Conservation (phyloP, 2,797 vertebrate genomes). For the Acipenser ruthenus region DNA sequence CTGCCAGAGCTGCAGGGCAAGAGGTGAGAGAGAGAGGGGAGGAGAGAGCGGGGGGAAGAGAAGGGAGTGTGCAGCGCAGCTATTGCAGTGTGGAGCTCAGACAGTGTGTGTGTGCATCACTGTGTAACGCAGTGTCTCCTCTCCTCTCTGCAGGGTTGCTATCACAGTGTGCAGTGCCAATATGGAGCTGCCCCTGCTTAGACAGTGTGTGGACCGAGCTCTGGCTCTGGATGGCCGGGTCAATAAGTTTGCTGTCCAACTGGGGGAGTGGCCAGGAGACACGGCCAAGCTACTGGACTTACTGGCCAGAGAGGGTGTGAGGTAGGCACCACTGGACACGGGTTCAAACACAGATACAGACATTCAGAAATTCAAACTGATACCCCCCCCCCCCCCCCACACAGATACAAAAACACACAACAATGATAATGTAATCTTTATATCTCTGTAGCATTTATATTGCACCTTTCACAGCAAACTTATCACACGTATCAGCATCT, state of each 20-base stretch:
- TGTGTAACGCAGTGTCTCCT: not conserved
- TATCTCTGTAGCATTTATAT: too few relatives aligned
- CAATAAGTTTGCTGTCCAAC: constrained; percentile 69
- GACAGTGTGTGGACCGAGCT: constrained; percentile 74
- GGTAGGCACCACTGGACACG: constrained; percentile 46
- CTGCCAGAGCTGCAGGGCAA: constrained; percentile 77
- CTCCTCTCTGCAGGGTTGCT: constrained; percentile 59
- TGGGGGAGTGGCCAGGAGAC: constrained; percentile 70
- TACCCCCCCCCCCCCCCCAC: too few relatives aligned
- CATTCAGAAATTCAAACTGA: too few relatives aligned
- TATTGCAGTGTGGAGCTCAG: not conserved
- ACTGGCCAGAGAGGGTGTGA: constrained; percentile 74
- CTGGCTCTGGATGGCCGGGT: constrained; percentile 72
- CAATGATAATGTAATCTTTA: too few relatives aligned
- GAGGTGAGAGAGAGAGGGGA: constrained; percentile 50
- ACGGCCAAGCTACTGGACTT: constrained; percentile 76
- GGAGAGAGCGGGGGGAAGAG: not conserved
- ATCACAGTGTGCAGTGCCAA: constrained; percentile 78
- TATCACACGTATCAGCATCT: too few relatives aligned
- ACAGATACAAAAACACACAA: too few relatives aligned
- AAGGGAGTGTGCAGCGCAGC: too few relatives aligned
- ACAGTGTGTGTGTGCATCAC: not conserved
- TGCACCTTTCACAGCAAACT: too few relatives aligned
- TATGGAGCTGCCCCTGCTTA: constrained; percentile 70
- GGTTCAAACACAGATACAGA: too few relatives aligned